phyloP scores from a whole-genome alignment of 2,113 vertebrate genomes.

The Vimba vimba region DNA sequence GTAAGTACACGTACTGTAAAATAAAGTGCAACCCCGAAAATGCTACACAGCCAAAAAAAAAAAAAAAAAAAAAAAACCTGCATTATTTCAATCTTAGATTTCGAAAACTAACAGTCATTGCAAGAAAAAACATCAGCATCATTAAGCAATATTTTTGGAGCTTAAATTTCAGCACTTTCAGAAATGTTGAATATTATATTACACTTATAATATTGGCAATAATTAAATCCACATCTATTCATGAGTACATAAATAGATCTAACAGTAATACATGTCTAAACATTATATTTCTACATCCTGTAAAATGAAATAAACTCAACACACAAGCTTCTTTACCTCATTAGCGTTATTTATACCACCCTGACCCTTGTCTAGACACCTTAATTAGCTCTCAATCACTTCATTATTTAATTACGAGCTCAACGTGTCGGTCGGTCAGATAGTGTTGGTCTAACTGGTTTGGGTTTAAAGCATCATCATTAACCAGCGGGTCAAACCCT shows the following conservation, averaged over 20 bases:
- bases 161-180: no score
- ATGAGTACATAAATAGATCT: not conserved
- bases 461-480: conserved; percentile 38
- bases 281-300: not conserved
- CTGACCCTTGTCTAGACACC: conserved; percentile 43
- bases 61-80: not conserved
- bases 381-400: not conserved
- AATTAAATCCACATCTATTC: not conserved
- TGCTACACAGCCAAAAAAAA: not conserved
- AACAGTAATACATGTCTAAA: not conserved
- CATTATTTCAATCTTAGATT: not conserved
- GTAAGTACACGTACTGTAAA: no score
- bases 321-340: not conserved
- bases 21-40: no score
- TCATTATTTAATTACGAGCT: conserved; percentile 1
- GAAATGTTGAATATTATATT: not conserved
- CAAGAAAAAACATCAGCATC: no score
- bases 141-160: not conserved
- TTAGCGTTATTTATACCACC: not conserved
- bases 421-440: not conserved
- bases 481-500: conserved; percentile 20
- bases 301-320: not conserved
- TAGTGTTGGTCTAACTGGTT: conserved; percentile 28
- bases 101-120: no score
- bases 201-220: not conserved